Conservation (phyloP, 2,797 vertebrate species). For the Schizothorax lantsangensis region DNA sequence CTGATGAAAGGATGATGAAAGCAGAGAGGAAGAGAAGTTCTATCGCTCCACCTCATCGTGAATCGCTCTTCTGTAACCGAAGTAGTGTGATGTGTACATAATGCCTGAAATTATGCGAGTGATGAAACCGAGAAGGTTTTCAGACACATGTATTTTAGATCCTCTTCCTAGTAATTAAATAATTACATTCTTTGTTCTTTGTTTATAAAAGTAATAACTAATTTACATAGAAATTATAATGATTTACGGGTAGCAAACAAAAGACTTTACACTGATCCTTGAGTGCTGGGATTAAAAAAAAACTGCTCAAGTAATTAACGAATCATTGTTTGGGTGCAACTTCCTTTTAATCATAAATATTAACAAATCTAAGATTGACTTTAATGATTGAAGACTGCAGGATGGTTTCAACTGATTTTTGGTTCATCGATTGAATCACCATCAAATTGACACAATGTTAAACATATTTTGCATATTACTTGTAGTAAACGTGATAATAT, state of each 20-base stretch:
- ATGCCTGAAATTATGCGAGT: conserved; percentile 33
- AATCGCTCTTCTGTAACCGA: conserved; percentile 3
- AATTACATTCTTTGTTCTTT: conserved; percentile 38
- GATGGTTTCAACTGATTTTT: neutral
- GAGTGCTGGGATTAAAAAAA: neutral
- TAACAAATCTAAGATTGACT: neutral
- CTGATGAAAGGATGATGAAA: conserved; percentile 54
- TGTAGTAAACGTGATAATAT: too few relatives aligned
- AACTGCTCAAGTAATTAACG: neutral
- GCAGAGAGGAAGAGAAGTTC: conserved; percentile 30
- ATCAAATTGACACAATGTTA: neutral
- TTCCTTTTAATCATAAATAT: neutral
- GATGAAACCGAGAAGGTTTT: conserved; percentile 10
- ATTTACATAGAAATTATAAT: conserved; percentile 35
- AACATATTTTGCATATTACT: neutral
- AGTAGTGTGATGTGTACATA: conserved; percentile 7
- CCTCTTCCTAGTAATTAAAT: conserved; percentile 39
- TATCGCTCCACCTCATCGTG: conserved; percentile 37
- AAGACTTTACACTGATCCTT: neutral
- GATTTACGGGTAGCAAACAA: neutral
- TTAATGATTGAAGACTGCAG: neutral
- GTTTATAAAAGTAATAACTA: conserved; percentile 29
- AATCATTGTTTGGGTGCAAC: neutral
- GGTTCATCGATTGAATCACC: neutral
- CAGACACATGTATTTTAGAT: conserved; percentile 33